A percentile compares a stretch with the other conserved stretches of the same genome.
Conservation (phyloP, 2,888 invertebrate species). For the Ephialtes manifestator region DNA sequence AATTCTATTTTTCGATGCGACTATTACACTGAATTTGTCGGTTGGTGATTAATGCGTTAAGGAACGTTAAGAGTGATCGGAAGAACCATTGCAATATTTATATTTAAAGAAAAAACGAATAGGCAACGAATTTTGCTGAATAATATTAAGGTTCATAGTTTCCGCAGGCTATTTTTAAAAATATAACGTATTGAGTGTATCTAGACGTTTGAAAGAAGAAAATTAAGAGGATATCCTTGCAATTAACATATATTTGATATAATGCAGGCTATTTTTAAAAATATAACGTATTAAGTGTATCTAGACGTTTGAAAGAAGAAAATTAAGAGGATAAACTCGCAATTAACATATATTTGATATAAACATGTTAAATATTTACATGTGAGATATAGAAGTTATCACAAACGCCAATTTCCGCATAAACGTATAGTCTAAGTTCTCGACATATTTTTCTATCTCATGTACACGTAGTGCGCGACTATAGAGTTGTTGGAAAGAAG, state of each 20-base stretch:
- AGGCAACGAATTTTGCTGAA: conserved; percentile 7
- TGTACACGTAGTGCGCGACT: conserved; percentile 23
- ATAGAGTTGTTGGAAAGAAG: not conserved
- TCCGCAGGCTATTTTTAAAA: conserved; percentile 2
- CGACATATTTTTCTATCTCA: conserved; percentile 59
- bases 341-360: conserved; percentile 22
- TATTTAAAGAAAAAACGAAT: not conserved
- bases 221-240: not conserved
- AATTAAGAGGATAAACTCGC: not conserved
- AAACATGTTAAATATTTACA: conserved; percentile 19
- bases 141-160: conserved; percentile 9
- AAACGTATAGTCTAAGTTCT: not conserved
- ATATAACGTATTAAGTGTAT: conserved; percentile 9
- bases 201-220: conserved; percentile 2
- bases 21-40: conserved; percentile 12
- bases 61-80: not conserved
- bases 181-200: conserved; percentile 7
- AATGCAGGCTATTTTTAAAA: conserved; percentile 4
- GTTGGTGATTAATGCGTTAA: conserved; percentile 2
- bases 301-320: conserved; percentile 2
- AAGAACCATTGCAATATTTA: conserved; percentile 17
- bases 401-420: conserved; percentile 17
- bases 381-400: conserved; percentile 30
- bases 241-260: conserved; percentile 21
- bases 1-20: conserved; percentile 53